Base-by-base conservation (phyloP, 2,888 invertebrate genomes). In the Cosmopolites sordidus region DNA sequence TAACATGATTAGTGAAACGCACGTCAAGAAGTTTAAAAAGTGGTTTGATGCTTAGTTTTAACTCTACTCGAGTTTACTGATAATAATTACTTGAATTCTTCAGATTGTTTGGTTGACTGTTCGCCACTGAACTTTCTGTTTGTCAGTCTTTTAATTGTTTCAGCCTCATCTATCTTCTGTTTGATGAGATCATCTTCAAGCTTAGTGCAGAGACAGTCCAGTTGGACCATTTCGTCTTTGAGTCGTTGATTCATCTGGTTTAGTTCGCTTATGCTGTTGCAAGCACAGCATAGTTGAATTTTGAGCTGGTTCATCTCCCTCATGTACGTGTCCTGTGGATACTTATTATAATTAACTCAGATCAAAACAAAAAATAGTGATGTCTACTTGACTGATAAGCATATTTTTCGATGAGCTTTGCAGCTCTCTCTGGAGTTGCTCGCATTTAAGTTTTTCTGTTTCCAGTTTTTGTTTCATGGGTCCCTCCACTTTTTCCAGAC, bases 131-230 rank as follows among this genome's bases (percentile, higher is more conserved):
- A 16, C 29, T 29, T 43, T 53, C 63, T 48, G 56, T 59, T 61
- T 48, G 58, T 54, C 41, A 65, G 46, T 58, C 65, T 48, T 33
- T 58, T 62, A 5, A 74, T 63, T 0, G 70, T 72, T 29, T 70
- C 70, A 1, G 70, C 71, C 59, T 74, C 74, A 22, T 66, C 69
- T 1, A 74, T 43, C 51, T 73, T 73, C 54, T 73, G 73, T 47
- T 70, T 67, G n/a, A 73, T 63, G 40, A 74, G 59, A 54, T 73
- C 71, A 3, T 70, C 66, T 51, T 73, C 70, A n/a, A 73, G 50
- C 49, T 68, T 65, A 2, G 63, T 59, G 45, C 68, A 69, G 60
- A 69, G 65, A 14, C 61, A 60, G 27, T 68, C 65, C 14, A 70
- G 53, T 4, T 63, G 56, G 15, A 58, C 53, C 60, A 64, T 59